Evolutionary conservation across 92 coral and sea anemone genomes (phyloP).

Genomic region (Bergia puertoricense): DNA sequence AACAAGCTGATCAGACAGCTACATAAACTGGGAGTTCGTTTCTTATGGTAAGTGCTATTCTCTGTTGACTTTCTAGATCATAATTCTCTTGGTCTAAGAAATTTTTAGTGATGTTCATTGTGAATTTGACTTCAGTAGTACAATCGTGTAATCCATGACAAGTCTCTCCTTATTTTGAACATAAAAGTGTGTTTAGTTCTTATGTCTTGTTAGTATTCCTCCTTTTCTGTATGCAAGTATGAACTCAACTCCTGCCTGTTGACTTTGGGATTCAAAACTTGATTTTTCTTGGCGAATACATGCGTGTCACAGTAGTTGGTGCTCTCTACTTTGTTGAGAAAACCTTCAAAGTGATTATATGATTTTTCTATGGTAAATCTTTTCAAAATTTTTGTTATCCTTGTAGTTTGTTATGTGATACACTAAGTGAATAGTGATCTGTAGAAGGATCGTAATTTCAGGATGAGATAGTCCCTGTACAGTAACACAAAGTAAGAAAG

Average conservation of each 20-base stretch:
- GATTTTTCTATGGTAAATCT: conserved; percentile 34
- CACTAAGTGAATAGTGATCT: not conserved
- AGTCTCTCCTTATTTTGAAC: conserved; percentile 39
- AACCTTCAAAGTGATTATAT: conserved; percentile 30
- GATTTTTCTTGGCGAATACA: not conserved
- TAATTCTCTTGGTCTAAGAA: conserved; percentile 41
- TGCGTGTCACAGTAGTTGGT: conserved; percentile 14
- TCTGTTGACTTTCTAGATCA: conserved; percentile 52
- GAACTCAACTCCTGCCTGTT: not conserved
- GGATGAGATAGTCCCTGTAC: not conserved
- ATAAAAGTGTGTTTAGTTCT: conserved; percentile 30
- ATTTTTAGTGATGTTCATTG: conserved; percentile 52
- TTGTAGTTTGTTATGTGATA: not conserved
- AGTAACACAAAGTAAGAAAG: not conserved
- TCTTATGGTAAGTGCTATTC: conserved; percentile 73
- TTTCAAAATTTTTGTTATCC: not conserved
- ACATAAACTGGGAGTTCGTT: conserved; percentile 20
- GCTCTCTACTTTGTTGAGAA: conserved; percentile 25
- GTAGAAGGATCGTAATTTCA: not conserved
- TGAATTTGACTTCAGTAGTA: conserved; percentile 42
- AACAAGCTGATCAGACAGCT: conserved; percentile 51
- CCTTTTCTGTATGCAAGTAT: conserved; percentile 2
- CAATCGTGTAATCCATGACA: not conserved
- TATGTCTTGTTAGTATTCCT: conserved; percentile 20
- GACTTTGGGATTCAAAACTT: not conserved